These are phyloP conservation scores for Oreotrochilus melanogaster DNA, from an alignment of 2,113 vertebrate species.

Conservation along the genomic window DNA sequence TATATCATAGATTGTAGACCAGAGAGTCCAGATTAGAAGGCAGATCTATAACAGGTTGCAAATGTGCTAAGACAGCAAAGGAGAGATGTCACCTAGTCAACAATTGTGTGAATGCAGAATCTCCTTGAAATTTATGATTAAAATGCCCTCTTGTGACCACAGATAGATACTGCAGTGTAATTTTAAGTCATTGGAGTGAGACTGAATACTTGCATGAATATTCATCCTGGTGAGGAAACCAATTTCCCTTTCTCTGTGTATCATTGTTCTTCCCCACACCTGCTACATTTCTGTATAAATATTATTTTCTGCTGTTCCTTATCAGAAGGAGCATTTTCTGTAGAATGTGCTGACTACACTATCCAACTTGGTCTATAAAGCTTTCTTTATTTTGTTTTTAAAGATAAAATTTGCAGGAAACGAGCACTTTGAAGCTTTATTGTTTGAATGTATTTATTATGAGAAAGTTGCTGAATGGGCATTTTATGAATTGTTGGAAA, in stretches of 20 bases:
- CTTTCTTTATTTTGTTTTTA: not conserved
- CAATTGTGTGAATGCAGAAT: not conserved
- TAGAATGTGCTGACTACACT: not conserved
- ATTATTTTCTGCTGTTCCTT: not conserved
- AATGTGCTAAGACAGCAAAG: not conserved
- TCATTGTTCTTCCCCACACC: not conserved
- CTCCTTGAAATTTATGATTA: not conserved
- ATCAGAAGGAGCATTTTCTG: not conserved
- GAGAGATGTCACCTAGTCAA: not conserved
- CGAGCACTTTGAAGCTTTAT: not conserved
- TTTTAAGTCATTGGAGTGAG: not conserved
- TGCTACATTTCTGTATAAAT: not conserved
- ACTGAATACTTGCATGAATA: not conserved
- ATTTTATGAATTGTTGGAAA: not conserved
- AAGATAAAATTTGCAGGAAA: not conserved
- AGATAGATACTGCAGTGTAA: not conserved
- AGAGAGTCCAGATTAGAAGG: not conserved
- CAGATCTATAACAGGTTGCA: not conserved
- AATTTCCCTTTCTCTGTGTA: not conserved
- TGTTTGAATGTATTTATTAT: not conserved
- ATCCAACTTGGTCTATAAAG: not conserved
- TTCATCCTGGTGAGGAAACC: not conserved
- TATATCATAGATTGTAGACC: not conserved
- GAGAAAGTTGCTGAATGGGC: not conserved
- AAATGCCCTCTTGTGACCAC: conserved; percentile 53